Percentiles rank a stretch among this genome's conserved stretches.
These are phyloP conservation scores for Dendropsophus ebraccatus DNA, from an alignment of 2,113 vertebrate genomes.

Conservation along the genomic window DNA sequence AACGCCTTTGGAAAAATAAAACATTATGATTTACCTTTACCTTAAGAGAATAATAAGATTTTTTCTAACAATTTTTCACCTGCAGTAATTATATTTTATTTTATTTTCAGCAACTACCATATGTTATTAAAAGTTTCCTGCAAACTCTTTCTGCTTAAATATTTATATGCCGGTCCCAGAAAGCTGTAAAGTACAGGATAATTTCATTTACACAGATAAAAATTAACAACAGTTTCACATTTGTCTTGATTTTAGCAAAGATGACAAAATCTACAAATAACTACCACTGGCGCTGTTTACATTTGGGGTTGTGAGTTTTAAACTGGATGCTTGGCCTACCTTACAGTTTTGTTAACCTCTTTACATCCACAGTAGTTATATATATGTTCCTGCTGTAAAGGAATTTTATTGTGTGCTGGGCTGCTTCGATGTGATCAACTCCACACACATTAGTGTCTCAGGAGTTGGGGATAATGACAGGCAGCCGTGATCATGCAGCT, in stretches of 20 bases:
- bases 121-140: conserved; percentile 41
- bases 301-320: not conserved
- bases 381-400: too few species aligned
- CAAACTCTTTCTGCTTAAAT: conserved; percentile 33
- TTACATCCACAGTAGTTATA: too few species aligned
- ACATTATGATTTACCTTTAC: conserved; percentile 22
- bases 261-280: not conserved
- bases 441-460: too few species aligned
- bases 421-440: too few species aligned
- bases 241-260: conserved; percentile 6
- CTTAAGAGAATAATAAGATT: conserved; percentile 27
- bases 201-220: conserved; percentile 38
- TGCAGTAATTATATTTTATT: conserved; percentile 19
- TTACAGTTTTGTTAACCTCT: too few species aligned
- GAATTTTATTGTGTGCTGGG: too few species aligned
- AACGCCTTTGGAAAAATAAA: conserved; percentile 31
- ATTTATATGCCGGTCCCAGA: conserved; percentile 5
- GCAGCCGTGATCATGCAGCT: too few species aligned
- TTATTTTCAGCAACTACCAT: not conserved
- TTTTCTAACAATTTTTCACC: conserved; percentile 30
- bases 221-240: conserved; percentile 29
- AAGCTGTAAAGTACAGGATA: conserved; percentile 23
- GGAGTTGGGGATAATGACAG: too few species aligned
- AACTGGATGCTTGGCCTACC: not conserved
- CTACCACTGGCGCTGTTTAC: not conserved